A percentile compares a stretch with the other conserved stretches of the same genome.
phyloP scores from a whole-genome alignment of 2,113 vertebrate genomes.

The Myodes glareolus region DNA sequence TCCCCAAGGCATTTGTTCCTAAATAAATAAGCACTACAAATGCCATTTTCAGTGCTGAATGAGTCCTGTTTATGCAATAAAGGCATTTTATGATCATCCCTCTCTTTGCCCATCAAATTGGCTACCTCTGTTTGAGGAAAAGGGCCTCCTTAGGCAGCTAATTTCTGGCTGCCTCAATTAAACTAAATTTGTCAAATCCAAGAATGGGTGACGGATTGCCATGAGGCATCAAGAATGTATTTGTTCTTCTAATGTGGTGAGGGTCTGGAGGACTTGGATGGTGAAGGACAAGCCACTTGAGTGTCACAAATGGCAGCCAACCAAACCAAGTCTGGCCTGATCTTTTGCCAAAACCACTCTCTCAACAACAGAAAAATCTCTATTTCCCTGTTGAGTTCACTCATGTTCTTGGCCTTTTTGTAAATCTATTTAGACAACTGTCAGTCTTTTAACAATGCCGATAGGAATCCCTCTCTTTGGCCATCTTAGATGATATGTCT shows the following conservation, averaged over 20 bases:
- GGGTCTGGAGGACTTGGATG: neutral
- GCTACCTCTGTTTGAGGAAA: neutral
- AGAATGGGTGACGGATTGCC: neutral
- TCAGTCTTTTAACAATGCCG: neutral
- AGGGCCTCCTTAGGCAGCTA: neutral
- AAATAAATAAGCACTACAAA: neutral
- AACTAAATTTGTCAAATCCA: neutral
- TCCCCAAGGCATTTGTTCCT: neutral
- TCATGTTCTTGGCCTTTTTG: neutral
- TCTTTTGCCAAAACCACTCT: constrained; percentile 29
- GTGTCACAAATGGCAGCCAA: neutral
- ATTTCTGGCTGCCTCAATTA: constrained; percentile 11
- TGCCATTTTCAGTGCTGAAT: constrained; percentile 23
- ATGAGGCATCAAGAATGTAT: neutral
- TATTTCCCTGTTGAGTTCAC: neutral
- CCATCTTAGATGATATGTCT: neutral
- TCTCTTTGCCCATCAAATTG: neutral
- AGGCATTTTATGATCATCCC: neutral
- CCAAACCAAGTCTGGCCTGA: neutral
- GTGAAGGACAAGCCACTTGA: neutral
- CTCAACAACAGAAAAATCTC: neutral
- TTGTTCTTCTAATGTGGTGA: neutral
- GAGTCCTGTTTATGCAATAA: neutral
- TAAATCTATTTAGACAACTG: neutral
- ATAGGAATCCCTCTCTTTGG: neutral